Evolutionary conservation across 2,797 vertebrate species (phyloP).

Genomic region (Siniperca scherzeri): DNA sequence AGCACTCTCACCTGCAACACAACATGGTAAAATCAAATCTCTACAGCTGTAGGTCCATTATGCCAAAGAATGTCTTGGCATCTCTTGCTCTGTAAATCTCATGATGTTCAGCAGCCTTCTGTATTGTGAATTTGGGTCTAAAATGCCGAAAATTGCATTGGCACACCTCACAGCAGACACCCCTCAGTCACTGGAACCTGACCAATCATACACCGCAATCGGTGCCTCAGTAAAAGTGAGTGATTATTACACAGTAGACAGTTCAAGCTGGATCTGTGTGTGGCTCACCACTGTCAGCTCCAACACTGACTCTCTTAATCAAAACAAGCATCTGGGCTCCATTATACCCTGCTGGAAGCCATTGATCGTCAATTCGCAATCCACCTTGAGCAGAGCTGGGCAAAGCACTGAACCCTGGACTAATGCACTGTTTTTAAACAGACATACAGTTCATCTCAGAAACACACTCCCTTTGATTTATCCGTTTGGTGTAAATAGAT

Average conservation of each 20-base stretch:
- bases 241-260: constrained; percentile 73
- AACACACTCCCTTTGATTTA: constrained; percentile 28
- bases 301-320: constrained; percentile 80
- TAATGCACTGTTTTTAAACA: constrained; percentile 52
- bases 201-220: constrained; percentile 73
- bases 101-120: constrained; percentile 52
- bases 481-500: constrained; percentile 18
- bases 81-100: constrained; percentile 45
- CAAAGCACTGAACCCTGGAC: constrained; percentile 44
- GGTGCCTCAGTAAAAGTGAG: constrained; percentile 71
- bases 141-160: constrained; percentile 74
- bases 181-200: constrained; percentile 66
- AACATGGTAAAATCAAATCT: constrained; percentile 62
- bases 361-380: constrained; percentile 74
- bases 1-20: constrained; percentile 52
- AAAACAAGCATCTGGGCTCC: constrained; percentile 81
- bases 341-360: constrained; percentile 74
- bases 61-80: constrained; percentile 62
- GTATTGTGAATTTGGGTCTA: constrained; percentile 59
- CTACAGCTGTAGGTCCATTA: constrained; percentile 61
- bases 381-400: constrained; percentile 50
- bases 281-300: constrained; percentile 71
- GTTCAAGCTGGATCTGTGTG: constrained; percentile 63
- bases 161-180: constrained; percentile 53
- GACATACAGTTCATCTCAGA: constrained; percentile 29